Percentiles rank a stretch among this genome's conserved stretches.
Evolutionary conservation across 2,888 invertebrate genomes (phyloP).

Genomic region (Pyralis farinalis): DNA sequence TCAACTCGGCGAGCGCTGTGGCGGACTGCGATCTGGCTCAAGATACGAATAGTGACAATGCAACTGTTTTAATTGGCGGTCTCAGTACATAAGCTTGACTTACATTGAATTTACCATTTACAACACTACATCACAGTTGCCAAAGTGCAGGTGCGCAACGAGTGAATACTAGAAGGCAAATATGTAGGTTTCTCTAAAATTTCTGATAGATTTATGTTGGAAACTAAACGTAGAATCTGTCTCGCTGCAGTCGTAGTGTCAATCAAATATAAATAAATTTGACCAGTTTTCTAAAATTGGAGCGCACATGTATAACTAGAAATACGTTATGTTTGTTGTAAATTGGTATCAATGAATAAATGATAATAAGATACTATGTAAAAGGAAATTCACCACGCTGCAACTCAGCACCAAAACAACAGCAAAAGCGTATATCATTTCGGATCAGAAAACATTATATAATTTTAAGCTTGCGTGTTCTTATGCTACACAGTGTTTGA

Average conservation of each 20-base stretch:
- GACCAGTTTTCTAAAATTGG: too few species aligned
- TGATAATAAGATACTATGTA: too few species aligned
- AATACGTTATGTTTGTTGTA: too few species aligned
- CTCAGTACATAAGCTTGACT: conserved; percentile 8
- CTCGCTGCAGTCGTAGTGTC: not conserved
- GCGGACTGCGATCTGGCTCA: conserved; percentile 14
- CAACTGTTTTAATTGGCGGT: conserved; percentile 24
- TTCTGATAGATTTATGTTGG: conserved; percentile 7
- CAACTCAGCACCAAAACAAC: too few species aligned
- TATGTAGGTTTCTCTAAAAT: conserved; percentile 3
- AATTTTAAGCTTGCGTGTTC: too few species aligned
- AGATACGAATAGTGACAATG: conserved; percentile 21
- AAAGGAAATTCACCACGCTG: too few species aligned
- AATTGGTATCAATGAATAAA: too few species aligned
- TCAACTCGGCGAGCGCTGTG: not conserved
- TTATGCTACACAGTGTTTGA: too few species aligned
- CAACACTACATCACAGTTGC: conserved; percentile 24
- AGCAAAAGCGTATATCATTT: too few species aligned
- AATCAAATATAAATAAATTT: not conserved
- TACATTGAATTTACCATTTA: conserved; percentile 35
- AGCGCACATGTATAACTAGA: too few species aligned
- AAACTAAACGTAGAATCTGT: not conserved
- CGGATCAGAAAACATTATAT: too few species aligned
- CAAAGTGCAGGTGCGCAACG: conserved; percentile 31
- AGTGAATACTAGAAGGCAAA: conserved; percentile 1